These are phyloP conservation scores for Mimas tiliae DNA, from an alignment of 2,888 invertebrate species.

Conservation along the genomic window DNA sequence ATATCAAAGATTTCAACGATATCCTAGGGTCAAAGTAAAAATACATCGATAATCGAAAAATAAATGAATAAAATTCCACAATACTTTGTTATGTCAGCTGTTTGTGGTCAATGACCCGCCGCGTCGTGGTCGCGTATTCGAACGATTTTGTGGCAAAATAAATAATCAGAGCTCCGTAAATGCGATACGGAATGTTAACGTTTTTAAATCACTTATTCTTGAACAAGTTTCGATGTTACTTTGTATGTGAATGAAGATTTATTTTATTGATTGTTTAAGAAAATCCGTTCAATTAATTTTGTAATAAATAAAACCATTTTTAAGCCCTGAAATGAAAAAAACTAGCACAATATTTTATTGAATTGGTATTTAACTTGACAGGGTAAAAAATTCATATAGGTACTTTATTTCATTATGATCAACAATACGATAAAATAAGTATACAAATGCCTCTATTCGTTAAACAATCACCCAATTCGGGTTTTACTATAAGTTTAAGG, in stretches of 20 bases:
- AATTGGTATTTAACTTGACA: too few relatives aligned
- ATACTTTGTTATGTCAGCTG: constrained; percentile 18
- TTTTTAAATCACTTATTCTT: background rate
- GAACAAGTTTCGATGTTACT: constrained; percentile 1
- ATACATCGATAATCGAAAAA: background rate
- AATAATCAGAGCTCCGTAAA: constrained; percentile 14
- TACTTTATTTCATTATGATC: too few relatives aligned
- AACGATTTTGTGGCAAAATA: constrained; percentile 13
- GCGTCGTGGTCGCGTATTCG: background rate
- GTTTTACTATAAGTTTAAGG: background rate
- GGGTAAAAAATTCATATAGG: too few relatives aligned
- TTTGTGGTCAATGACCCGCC: constrained; percentile 20
- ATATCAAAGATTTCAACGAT: background rate
- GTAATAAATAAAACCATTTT: background rate
- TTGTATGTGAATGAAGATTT: constrained; percentile 1
- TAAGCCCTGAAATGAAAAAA: background rate
- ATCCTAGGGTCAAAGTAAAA: background rate
- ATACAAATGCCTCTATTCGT: too few relatives aligned
- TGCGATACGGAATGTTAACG: constrained; percentile 2
- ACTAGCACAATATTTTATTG: background rate
- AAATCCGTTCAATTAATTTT: background rate
- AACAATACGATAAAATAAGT: too few relatives aligned
- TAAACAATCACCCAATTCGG: too few relatives aligned
- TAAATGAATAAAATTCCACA: constrained; percentile 11
- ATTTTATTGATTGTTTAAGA: background rate